Conservation (phyloP, 2,797 vertebrate genomes). For the Catostomus latipinnis region DNA sequence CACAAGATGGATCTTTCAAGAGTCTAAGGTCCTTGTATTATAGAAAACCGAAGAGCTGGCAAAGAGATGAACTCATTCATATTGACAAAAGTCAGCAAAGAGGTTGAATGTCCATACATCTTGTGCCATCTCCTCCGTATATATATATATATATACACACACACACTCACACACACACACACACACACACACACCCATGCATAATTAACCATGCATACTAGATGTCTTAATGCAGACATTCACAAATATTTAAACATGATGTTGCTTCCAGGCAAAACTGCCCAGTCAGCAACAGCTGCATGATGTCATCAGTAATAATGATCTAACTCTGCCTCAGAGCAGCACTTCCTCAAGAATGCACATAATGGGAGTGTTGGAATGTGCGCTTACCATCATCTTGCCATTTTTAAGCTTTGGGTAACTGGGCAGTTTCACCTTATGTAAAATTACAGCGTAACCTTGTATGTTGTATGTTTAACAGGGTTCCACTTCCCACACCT, state of each 20-base stretch:
- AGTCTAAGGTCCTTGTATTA: neutral
- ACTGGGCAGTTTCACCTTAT: neutral
- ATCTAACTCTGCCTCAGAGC: slow-evolving; percentile 78
- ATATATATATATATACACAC: neutral
- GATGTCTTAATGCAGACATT: slow-evolving; percentile 47
- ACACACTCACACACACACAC: slow-evolving; percentile 4
- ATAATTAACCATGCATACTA: slow-evolving; percentile 43
- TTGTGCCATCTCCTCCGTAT: neutral
- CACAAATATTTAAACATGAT: slow-evolving; percentile 58
- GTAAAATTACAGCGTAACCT: neutral
- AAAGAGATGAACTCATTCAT: neutral
- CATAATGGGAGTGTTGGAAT: slow-evolving; percentile 2
- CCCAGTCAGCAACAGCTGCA: slow-evolving; percentile 80
- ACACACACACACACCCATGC: slow-evolving; percentile 10
- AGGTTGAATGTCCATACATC: neutral
- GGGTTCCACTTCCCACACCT: neutral
- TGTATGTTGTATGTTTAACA: neutral
- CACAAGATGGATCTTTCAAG: neutral
- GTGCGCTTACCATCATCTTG: neutral
- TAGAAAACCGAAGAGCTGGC: no score
- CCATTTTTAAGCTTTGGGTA: neutral
- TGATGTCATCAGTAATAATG: slow-evolving; percentile 82
- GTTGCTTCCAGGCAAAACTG: slow-evolving; percentile 63
- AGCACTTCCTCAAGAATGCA: slow-evolving; percentile 42
- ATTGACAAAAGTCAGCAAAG: neutral